phyloP scores from a whole-genome alignment of 1,140 invertebrate genomes.

The Drosophila varians region DNA sequence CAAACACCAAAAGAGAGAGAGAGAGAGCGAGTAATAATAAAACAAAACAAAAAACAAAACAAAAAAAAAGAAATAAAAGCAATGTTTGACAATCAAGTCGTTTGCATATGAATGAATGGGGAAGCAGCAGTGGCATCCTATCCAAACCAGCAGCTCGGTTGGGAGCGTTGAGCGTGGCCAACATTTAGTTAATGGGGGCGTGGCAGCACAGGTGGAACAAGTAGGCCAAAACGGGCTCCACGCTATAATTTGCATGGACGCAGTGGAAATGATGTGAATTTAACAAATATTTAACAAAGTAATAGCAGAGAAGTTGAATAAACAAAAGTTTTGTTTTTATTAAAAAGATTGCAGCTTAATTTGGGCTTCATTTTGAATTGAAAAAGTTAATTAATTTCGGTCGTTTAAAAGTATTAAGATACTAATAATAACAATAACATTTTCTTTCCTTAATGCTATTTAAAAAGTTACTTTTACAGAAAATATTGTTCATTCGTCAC shows the following conservation, averaged over 20 bases:
- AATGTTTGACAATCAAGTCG: slow-evolving; percentile 47
- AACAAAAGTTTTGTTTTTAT: neutral
- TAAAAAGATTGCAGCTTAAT: neutral
- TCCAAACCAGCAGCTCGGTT: neutral
- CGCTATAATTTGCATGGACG: slow-evolving; percentile 18
- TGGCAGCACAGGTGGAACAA: slow-evolving; percentile 39
- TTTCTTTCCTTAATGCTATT: too few relatives aligned
- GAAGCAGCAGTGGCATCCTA: slow-evolving; percentile 11
- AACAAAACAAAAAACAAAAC: slow-evolving; percentile 23
- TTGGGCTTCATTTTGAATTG: neutral
- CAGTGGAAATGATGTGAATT: slow-evolving; percentile 8
- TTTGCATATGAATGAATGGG: slow-evolving; percentile 43
- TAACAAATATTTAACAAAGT: neutral
- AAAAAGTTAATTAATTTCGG: neutral
- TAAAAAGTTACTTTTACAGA: too few relatives aligned
- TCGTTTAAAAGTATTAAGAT: too few relatives aligned
- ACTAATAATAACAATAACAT: too few relatives aligned
- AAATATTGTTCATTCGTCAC: too few relatives aligned
- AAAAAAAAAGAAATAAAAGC: slow-evolving; percentile 19
- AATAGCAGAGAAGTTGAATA: neutral
- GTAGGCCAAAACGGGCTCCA: slow-evolving; percentile 20
- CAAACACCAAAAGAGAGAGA: slow-evolving; percentile 11
- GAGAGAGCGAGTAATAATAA: slow-evolving; percentile 9
- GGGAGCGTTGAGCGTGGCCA: slow-evolving; percentile 14
- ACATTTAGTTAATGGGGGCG: slow-evolving; percentile 13